Conservation (phyloP, 2,113 vertebrate species). For the Octodon degus region DNA sequence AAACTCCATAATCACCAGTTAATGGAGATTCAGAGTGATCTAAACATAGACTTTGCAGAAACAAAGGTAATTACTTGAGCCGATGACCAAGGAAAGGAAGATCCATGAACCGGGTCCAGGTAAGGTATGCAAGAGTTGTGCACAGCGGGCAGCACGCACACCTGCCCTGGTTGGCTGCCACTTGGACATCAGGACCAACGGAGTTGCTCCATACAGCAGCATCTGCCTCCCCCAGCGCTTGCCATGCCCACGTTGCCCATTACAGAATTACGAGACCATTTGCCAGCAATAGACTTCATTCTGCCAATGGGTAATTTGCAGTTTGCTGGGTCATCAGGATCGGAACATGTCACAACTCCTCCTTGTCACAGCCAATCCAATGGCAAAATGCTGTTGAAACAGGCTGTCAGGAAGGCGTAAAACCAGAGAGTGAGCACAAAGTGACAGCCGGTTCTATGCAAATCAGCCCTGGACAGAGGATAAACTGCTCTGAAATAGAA, state of each 20-base stretch:
- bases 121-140: constrained; percentile 38
- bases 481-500: not conserved
- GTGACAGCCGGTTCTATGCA: constrained; percentile 62
- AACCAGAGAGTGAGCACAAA: constrained; percentile 60
- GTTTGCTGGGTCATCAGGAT: constrained; percentile 73
- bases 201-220: constrained; percentile 67
- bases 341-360: constrained; percentile 53
- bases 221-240: constrained; percentile 61
- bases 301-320: constrained; percentile 68
- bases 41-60: not conserved
- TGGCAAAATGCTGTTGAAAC: constrained; percentile 50
- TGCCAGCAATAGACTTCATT: constrained; percentile 50
- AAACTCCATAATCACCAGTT: not conserved
- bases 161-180: constrained; percentile 72
- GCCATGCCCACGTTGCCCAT: constrained; percentile 54
- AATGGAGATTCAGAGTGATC: not conserved
- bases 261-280: constrained; percentile 59
- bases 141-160: constrained; percentile 58
- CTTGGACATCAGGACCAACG: constrained; percentile 63
- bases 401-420: constrained; percentile 50
- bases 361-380: constrained; percentile 44
- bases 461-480: constrained; percentile 51
- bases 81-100: not conserved
- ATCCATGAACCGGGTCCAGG: not conserved
- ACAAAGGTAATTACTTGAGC: not conserved